These are phyloP conservation scores for Sycobia sp. DNA, from an alignment of 1,140 invertebrate genomes.

Conservation along the genomic window DNA sequence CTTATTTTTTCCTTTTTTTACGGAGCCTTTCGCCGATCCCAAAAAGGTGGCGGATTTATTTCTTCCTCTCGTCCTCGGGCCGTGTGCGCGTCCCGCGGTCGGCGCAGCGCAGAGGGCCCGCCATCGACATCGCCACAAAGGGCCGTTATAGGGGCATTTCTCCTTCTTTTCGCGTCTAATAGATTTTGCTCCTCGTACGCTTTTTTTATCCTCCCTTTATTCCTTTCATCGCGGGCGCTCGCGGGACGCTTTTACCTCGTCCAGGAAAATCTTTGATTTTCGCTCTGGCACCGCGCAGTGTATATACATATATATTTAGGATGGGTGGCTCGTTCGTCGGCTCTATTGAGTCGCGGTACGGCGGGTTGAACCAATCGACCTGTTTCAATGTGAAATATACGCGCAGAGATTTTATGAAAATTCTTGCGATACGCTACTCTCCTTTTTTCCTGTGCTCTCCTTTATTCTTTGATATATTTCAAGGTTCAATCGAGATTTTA, in stretches of 20 bases:
- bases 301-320: too few species aligned
- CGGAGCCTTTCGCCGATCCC: slow-evolving; percentile 28
- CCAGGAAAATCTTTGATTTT: slow-evolving; percentile 31
- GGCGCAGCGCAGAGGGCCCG: neutral
- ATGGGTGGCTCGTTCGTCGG: slow-evolving; percentile 3
- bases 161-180: neutral
- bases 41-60: slow-evolving; percentile 31
- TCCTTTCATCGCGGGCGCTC: slow-evolving; percentile 3
- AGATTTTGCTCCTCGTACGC: neutral
- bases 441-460: neutral
- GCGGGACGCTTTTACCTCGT: neutral
- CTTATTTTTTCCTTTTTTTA: too few species aligned
- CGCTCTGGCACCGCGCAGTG: slow-evolving; percentile 2
- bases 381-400: neutral
- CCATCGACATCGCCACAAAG: slow-evolving; percentile 13
- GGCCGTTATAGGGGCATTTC: slow-evolving; percentile 1
- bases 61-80: slow-evolving; percentile 11
- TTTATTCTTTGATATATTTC: slow-evolving; percentile 2
- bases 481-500: too few species aligned
- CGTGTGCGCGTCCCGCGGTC: too few species aligned
- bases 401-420: neutral
- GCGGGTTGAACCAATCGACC: neutral
- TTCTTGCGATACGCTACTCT: neutral
- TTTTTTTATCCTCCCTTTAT: slow-evolving; percentile 2
- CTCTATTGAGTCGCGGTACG: neutral